Evolutionary conservation across 2,888 invertebrate genomes (phyloP).

Genomic region (Leptinotarsa peninsularis): DNA sequence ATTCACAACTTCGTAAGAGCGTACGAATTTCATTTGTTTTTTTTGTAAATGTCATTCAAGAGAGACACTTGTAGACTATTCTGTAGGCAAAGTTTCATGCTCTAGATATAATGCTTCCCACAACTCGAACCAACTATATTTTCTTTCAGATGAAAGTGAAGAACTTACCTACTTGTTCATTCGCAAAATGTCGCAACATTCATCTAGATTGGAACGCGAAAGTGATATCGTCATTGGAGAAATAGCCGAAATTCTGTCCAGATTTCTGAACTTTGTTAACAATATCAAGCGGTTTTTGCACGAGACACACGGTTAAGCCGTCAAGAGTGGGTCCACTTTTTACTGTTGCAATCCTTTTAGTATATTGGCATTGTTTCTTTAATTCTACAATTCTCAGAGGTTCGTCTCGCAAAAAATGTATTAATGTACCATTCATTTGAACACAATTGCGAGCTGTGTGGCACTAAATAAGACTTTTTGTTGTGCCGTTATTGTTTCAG

Average conservation of each 20-base stretch:
- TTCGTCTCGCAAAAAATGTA: constrained; percentile 58
- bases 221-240: constrained; percentile 11
- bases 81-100: too few species aligned
- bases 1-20: too few species aligned
- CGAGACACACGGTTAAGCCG: constrained; percentile 47
- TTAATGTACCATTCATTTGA: constrained; percentile 64
- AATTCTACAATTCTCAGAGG: constrained; percentile 62
- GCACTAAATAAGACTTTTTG: constrained; percentile 53
- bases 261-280: constrained; percentile 51
- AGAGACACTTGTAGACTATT: too few species aligned
- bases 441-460: constrained; percentile 63
- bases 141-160: too few species aligned
- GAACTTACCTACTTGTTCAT: too few species aligned
- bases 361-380: constrained; percentile 60
- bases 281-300: constrained; percentile 45
- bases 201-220: background rate
- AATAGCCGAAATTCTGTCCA: constrained; percentile 46
- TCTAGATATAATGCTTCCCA: too few species aligned
- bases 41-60: too few species aligned
- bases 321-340: constrained; percentile 52
- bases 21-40: too few species aligned
- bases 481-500: constrained; percentile 51
- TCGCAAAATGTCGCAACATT: background rate
- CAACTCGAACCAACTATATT: background rate
- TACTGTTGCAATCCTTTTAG: constrained; percentile 51